Base-by-base conservation (phyloP, 2,888 invertebrate species). In the Spilarctia lutea region DNA sequence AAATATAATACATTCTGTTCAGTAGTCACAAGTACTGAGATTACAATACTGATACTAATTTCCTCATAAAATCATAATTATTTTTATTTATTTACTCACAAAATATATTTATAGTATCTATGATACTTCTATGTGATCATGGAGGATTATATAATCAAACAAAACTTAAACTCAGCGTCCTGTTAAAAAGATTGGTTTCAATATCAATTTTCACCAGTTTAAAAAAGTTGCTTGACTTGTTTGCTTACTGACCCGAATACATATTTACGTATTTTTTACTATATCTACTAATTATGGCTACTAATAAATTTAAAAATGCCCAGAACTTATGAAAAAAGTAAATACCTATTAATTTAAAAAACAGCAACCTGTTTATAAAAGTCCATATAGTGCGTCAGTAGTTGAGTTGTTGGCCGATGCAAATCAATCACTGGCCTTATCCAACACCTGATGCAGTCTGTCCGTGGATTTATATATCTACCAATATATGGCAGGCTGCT, bases 401-500 rank as follows among this genome's bases (percentile, higher is more conserved):
- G 85, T 87, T 88, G 87, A 86, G 86, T 82, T 77, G 84, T 82
- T 75, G 80, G 67, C 81, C 87, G 83, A 87, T 80, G 80, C 81
- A 89, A 94, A 94, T 94, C 94, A 94, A 94, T 94, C 94, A 94
- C 90, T 80, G 86, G 81, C 81, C 81, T 82, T 81, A 77, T 77
- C 73, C 75, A 87, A 89, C 94, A 94, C 94, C 94, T 94, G 94
- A 91, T 91, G 88, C 76, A 56, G 71, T 76, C 68, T 76, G 76
- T 73, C 39, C 71, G 76, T 75, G 42, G 68, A 71, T 70, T 65
- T 73, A 33, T 56, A 20, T 68, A n/a, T 35, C 35, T 70, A 60
- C 35, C 10, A 27, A 56, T 48, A 8, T 75, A 48, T 48, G 13
- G 24, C 10, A 52, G 35, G 3, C 11, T 13, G 65, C 18, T 52